Conservation (phyloP, 2,113 vertebrate species). For the Opisthocomus hoazin region DNA sequence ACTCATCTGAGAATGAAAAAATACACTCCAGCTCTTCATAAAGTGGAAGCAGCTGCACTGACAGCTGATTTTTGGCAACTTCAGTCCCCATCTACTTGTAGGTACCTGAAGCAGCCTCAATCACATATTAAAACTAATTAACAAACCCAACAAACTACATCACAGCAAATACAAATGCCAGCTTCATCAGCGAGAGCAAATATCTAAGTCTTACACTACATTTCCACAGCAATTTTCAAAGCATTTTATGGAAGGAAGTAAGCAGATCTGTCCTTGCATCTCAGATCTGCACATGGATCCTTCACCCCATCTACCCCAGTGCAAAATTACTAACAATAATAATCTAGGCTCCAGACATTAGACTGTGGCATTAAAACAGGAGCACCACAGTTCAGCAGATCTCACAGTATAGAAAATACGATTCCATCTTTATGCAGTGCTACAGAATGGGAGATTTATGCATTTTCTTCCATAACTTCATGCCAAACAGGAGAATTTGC, state of each 20-base stretch:
- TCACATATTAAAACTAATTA: slow-evolving; percentile 40
- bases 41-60: slow-evolving; percentile 51
- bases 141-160: not conserved
- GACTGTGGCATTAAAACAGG: not conserved
- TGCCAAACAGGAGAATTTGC: not conserved
- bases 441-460: not conserved
- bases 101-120: not conserved
- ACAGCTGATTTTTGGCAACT: slow-evolving; percentile 46
- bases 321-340: too few relatives aligned
- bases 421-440: not conserved
- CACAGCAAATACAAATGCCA: not conserved
- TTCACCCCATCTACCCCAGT: not conserved
- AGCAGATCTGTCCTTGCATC: not conserved
- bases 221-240: not conserved
- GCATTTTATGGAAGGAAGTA: not conserved
- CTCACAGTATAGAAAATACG: not conserved
- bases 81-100: not conserved
- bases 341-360: not conserved
- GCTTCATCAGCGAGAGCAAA: not conserved
- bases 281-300: not conserved
- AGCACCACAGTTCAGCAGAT: not conserved
- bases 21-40: slow-evolving; percentile 2
- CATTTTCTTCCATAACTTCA: not conserved
- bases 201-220: not conserved
- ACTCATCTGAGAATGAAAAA: not conserved